Conservation (phyloP, 2,113 vertebrate species). For the Oreocharis arfaki region DNA sequence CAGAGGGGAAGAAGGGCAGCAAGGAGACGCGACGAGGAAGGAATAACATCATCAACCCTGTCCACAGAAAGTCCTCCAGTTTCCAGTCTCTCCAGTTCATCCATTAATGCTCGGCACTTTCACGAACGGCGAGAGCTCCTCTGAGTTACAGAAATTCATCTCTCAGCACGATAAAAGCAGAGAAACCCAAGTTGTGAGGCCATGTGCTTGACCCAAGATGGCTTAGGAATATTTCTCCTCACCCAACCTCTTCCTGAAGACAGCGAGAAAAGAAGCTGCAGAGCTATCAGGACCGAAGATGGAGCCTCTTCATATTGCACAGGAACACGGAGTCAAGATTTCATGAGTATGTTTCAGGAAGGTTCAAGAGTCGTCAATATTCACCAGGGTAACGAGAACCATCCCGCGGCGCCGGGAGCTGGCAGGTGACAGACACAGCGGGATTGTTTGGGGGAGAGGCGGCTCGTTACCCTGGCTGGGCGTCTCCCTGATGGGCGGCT, state of each 20-base stretch:
- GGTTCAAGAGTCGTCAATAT: neutral
- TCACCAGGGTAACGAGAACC: neutral
- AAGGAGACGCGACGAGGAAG: neutral
- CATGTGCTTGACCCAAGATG: neutral
- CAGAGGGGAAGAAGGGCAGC: slow-evolving; percentile 8
- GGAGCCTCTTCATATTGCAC: slow-evolving; percentile 50
- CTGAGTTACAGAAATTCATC: neutral
- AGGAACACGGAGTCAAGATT: slow-evolving; percentile 9
- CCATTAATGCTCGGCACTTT: neutral
- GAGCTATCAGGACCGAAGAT: neutral
- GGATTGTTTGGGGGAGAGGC: neutral
- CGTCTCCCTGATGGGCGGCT: neutral
- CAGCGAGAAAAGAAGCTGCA: slow-evolving; percentile 13
- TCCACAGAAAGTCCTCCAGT: slow-evolving; percentile 9
- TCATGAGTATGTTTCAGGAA: slow-evolving; percentile 29
- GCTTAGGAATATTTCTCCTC: neutral
- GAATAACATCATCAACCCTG: slow-evolving; percentile 21
- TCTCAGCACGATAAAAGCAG: neutral
- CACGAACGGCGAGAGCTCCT: neutral
- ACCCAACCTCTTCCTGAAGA: slow-evolving; percentile 42
- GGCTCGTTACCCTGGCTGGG: neutral
- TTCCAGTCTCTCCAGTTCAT: slow-evolving; percentile 12
- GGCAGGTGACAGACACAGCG: neutral
- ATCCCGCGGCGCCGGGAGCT: neutral
- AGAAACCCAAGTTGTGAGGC: neutral